Evolutionary conservation across 2,113 vertebrate species (phyloP).

Genomic region (Myrmecobius fasciatus): DNA sequence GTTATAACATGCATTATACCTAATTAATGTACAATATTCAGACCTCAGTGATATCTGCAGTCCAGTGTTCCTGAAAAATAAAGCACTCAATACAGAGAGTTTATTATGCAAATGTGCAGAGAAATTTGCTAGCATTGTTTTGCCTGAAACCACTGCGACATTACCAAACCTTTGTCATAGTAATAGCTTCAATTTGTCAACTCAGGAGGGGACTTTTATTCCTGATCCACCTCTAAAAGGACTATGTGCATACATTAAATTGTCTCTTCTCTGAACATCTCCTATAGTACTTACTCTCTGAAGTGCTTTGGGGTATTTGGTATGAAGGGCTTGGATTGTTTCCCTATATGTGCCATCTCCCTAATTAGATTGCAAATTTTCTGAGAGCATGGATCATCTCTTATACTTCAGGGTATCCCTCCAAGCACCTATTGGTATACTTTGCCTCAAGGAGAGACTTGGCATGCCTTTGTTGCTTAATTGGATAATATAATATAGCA

Average conservation of each 20-base stretch:
- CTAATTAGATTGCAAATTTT: not conserved
- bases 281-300: not conserved
- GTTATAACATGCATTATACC: not conserved
- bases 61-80: not conserved
- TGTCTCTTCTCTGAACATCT: not conserved
- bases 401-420: not conserved
- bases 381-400: not conserved
- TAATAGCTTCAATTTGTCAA: not conserved
- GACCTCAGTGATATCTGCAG: not conserved
- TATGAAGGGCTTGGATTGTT: not conserved
- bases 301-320: not conserved
- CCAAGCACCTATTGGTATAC: not conserved
- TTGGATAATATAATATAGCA: not conserved
- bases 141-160: not conserved
- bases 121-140: not conserved
- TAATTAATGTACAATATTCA: slow-evolving; percentile 2
- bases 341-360: not conserved
- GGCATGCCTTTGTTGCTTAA: not conserved
- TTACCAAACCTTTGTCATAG: not conserved
- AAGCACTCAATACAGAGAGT: not conserved
- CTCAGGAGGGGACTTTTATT: not conserved
- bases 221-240: not conserved
- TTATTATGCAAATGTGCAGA: slow-evolving; percentile 17
- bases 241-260: not conserved
- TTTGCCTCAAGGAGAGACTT: not conserved